phyloP scores from a whole-genome alignment of 2,888 invertebrate genomes.

The Malacosoma neustria region DNA sequence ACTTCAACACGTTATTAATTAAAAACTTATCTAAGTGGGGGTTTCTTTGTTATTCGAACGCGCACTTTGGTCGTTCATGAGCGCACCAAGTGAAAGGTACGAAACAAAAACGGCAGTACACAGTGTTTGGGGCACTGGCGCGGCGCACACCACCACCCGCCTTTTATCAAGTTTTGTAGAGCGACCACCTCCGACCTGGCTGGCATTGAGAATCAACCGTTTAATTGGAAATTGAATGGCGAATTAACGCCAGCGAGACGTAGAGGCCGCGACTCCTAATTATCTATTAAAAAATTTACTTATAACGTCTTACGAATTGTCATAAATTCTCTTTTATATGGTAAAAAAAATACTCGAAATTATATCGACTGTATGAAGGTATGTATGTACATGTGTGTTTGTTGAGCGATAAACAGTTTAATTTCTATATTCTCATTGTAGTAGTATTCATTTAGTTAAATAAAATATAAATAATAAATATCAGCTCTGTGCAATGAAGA shows the following conservation, averaged over 20 bases:
- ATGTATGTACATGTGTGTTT: too few relatives aligned
- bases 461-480: too few relatives aligned
- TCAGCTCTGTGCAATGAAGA: too few relatives aligned
- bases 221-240: constrained; percentile 72
- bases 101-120: constrained; percentile 55
- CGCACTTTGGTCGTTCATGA: constrained; percentile 46
- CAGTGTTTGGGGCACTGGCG: constrained; percentile 56
- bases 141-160: constrained; percentile 56
- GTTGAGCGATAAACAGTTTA: too few relatives aligned
- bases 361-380: too few relatives aligned
- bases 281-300: constrained; percentile 54
- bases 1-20: constrained; percentile 24
- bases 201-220: constrained; percentile 71
- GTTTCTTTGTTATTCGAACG: constrained; percentile 47
- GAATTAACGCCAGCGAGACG: constrained; percentile 54
- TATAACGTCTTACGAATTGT: too few relatives aligned
- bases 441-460: too few relatives aligned
- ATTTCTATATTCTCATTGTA: too few relatives aligned
- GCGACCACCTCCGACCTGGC: constrained; percentile 58
- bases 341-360: too few relatives aligned
- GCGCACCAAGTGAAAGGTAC: constrained; percentile 66
- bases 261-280: constrained; percentile 63
- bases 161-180: constrained; percentile 63
- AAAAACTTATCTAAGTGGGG: constrained; percentile 63
- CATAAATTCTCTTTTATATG: too few relatives aligned